phyloP scores from a whole-genome alignment of 2,797 vertebrate species.

The Taenioides sp. region DNA sequence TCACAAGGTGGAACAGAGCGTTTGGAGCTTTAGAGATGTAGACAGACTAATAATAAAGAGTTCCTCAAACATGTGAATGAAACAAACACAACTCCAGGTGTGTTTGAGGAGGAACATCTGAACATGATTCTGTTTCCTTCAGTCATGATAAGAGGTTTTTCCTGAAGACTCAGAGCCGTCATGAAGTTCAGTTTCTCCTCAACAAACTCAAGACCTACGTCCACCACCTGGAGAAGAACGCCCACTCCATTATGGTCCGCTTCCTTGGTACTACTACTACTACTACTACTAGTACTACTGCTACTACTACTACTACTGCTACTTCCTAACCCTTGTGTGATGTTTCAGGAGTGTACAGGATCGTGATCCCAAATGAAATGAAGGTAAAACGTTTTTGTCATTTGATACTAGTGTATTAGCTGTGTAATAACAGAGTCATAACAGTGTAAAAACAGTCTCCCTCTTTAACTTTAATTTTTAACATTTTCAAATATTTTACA shows the following conservation, averaged over 20 bases:
- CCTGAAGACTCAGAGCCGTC: conserved; percentile 78
- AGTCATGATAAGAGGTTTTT: conserved; percentile 84
- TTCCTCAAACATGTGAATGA: too few relatives aligned
- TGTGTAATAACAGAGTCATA: too few relatives aligned
- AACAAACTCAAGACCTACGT: conserved; percentile 75
- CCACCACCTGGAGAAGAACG: conserved; percentile 75
- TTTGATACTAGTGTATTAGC: too few relatives aligned
- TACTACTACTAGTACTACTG: not conserved
- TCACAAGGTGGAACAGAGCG: too few relatives aligned
- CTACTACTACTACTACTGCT: not conserved
- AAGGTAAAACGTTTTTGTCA: conserved; percentile 41
- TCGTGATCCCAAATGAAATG: conserved; percentile 52
- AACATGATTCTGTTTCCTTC: not conserved
- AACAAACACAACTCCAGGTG: too few relatives aligned
- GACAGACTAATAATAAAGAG: too few relatives aligned
- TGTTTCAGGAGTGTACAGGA: conserved; percentile 56
- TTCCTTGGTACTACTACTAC: conserved; percentile 73
- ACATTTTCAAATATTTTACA: conserved; percentile 31
- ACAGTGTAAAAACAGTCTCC: too few relatives aligned
- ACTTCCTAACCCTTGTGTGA: not conserved
- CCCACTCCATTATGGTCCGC: conserved; percentile 79
- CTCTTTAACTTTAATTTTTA: too few relatives aligned
- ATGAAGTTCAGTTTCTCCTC: conserved; percentile 76
- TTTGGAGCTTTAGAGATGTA: too few relatives aligned
- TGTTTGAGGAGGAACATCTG: too few relatives aligned